A percentile compares a stretch with the other conserved stretches of the same genome.
phyloP scores from a whole-genome alignment of 2,888 invertebrate genomes.

The Papilio gigon region DNA sequence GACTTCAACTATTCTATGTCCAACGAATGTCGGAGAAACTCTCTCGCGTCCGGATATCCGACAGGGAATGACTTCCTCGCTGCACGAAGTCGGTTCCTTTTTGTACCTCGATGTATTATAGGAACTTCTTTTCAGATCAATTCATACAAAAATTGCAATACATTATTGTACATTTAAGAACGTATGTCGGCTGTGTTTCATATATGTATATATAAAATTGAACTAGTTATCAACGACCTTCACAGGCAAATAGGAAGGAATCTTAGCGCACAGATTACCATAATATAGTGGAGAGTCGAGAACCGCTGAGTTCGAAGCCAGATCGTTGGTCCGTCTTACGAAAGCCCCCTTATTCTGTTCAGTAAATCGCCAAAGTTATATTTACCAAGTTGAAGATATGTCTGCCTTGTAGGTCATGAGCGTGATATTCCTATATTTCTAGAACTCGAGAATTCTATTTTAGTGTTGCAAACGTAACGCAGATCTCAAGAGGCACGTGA shows the following conservation, averaged over 20 bases:
- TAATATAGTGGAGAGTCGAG: no score
- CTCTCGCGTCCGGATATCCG: constrained; percentile 17
- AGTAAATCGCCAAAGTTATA: neutral
- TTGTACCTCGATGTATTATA: neutral
- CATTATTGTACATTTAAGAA: neutral
- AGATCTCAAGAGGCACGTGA: constrained; percentile 20
- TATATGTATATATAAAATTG: no score
- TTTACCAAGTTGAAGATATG: neutral
- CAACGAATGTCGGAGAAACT: neutral
- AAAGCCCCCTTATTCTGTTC: neutral
- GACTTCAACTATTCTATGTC: neutral
- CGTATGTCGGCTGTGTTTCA: neutral
- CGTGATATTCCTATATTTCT: constrained; percentile 11
- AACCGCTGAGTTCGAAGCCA: neutral
- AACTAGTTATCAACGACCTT: neutral
- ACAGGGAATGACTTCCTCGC: neutral
- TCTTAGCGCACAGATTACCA: no score
- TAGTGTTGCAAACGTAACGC: neutral
- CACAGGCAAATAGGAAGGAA: no score
- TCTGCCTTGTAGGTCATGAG: constrained; percentile 2
- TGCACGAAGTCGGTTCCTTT: neutral
- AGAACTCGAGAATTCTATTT: constrained; percentile 1
- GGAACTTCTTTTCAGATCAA: neutral
- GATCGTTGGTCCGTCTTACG: neutral
- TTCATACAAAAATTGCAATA: neutral